phyloP scores from a whole-genome alignment of 2,888 invertebrate genomes.

The Perithous albicinctus region DNA sequence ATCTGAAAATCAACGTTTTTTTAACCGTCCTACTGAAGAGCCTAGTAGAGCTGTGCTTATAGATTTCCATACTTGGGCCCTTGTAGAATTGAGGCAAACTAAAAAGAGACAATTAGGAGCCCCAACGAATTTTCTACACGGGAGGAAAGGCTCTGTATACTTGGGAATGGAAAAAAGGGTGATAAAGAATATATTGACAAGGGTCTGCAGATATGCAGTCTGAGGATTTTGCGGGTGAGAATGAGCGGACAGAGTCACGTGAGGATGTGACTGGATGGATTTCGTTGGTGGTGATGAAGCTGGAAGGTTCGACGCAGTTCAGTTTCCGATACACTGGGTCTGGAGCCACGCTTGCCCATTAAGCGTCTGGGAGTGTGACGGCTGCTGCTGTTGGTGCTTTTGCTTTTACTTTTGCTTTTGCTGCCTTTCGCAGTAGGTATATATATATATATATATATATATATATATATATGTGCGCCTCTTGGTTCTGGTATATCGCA shows the following conservation, averaged over 20 bases:
- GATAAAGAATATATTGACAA: too few relatives aligned
- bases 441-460: too few relatives aligned
- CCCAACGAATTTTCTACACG: too few relatives aligned
- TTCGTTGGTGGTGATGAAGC: constrained; percentile 12
- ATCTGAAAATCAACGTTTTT: too few relatives aligned
- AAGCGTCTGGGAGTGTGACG: constrained; percentile 64
- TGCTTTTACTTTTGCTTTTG: constrained; percentile 44
- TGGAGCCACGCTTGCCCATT: constrained; percentile 57
- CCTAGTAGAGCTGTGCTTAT: too few relatives aligned
- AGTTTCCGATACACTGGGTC: constrained; percentile 63
- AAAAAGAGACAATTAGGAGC: too few relatives aligned
- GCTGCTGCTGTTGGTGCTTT: constrained; percentile 39
- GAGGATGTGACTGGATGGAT: constrained; percentile 50
- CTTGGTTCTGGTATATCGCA: constrained; percentile 9
- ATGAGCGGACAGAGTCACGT: constrained; percentile 37
- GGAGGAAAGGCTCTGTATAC: too few relatives aligned
- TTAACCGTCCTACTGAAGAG: too few relatives aligned
- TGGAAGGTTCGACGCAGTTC: constrained; percentile 48
- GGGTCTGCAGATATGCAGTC: constrained; percentile 22
- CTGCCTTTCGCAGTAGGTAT: not conserved
- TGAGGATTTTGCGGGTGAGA: constrained; percentile 8
- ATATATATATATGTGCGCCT: not conserved
- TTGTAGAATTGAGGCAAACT: too few relatives aligned
- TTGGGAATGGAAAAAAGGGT: not conserved
- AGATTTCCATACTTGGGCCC: too few relatives aligned